Evolutionary conservation across 2,113 vertebrate species (phyloP).

Genomic region (Pterocles burchelli): DNA sequence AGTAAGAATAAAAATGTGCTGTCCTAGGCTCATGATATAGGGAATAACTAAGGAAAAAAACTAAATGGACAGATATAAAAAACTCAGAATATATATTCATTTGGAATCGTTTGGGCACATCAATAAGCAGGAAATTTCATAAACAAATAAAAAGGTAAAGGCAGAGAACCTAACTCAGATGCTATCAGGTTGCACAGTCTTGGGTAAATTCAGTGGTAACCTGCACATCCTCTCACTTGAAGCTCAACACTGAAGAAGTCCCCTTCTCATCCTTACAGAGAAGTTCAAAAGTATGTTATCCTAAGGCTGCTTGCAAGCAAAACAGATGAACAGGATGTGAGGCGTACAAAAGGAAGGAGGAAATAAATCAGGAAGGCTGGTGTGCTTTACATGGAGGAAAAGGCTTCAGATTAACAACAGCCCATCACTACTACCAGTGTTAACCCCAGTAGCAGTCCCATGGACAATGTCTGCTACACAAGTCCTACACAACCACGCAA

Average conservation of each 20-base stretch:
- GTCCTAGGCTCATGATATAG: neutral
- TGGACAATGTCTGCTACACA: accelerated
- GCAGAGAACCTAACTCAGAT: neutral
- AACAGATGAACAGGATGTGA: neutral
- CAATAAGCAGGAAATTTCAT: neutral
- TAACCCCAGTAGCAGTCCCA: neutral
- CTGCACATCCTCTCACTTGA: neutral
- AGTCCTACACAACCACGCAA: neutral
- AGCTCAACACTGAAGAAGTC: neutral
- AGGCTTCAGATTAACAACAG: neutral
- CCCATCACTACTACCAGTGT: accelerated
- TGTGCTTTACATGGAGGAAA: neutral
- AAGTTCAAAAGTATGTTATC: neutral
- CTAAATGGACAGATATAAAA: neutral
- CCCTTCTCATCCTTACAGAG: neutral
- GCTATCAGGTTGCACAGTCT: neutral
- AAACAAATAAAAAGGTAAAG: neutral
- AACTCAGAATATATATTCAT: neutral
- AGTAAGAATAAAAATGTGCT: neutral
- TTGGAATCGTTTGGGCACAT: neutral
- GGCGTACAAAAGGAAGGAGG: neutral
- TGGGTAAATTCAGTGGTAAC: neutral
- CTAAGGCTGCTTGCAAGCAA: neutral
- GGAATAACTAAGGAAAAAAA: neutral
- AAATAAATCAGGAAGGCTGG: neutral